Percentiles rank a stretch among this genome's conserved stretches.
Conservation (phyloP, 2,797 vertebrate species). For the Distichodus sexfasciatus region DNA sequence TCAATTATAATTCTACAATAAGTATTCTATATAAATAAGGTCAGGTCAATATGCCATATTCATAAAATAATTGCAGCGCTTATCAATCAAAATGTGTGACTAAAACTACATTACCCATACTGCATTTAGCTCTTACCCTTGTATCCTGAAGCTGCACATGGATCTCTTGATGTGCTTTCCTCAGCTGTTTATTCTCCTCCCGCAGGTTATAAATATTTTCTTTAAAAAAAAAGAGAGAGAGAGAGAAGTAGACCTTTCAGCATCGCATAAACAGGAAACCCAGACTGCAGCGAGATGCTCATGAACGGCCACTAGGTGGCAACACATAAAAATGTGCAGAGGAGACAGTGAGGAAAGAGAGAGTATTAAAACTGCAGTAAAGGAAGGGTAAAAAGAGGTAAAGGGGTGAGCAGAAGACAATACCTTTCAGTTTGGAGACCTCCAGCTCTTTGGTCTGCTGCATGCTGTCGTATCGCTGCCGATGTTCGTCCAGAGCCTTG, state of each 20-base stretch:
- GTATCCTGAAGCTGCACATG: slow-evolving; percentile 91
- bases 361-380: too few relatives aligned
- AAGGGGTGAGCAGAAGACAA: background rate
- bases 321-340: background rate
- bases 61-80: too few relatives aligned
- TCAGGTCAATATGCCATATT: too few relatives aligned
- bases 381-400: background rate
- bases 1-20: too few relatives aligned
- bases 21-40: too few relatives aligned
- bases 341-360: background rate
- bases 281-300: background rate
- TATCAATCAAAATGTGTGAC: too few relatives aligned
- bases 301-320: background rate
- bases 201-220: slow-evolving; percentile 86
- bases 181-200: slow-evolving; percentile 93
- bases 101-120: slow-evolving; percentile 4
- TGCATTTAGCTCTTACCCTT: slow-evolving; percentile 74
- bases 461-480: slow-evolving; percentile 78
- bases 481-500: slow-evolving; percentile 83
- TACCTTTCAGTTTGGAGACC: slow-evolving; percentile 90
- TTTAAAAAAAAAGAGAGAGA: slow-evolving; percentile 51
- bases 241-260: background rate
- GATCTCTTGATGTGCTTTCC: slow-evolving; percentile 93
- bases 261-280: too few relatives aligned
- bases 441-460: slow-evolving; percentile 87